Percentiles rank a stretch among this genome's conserved stretches.
phyloP scores from a whole-genome alignment of 2,113 vertebrate genomes.

The Lutjanus erythropterus region DNA sequence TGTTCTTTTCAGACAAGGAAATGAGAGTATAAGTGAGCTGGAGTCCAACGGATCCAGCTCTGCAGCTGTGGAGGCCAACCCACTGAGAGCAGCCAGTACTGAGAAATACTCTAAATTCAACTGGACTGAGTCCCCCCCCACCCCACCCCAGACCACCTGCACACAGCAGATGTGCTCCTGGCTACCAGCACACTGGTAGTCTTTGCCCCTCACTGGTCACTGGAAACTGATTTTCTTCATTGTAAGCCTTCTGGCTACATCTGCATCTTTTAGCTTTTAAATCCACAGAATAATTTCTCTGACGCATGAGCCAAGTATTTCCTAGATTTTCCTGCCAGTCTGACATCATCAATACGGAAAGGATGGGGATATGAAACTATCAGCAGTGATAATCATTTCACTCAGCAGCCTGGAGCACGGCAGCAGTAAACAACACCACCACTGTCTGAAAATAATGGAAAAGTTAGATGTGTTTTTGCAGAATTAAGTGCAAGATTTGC shows the following conservation, averaged over 20 bases:
- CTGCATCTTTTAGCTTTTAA: constrained; percentile 4
- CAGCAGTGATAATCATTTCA: background rate
- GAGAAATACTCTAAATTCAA: constrained; percentile 44
- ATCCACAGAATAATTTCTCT: background rate
- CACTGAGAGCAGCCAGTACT: constrained; percentile 5
- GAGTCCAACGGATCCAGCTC: constrained; percentile 46
- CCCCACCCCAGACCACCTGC: constrained; percentile 60
- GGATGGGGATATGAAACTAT: background rate
- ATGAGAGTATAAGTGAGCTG: constrained; percentile 46
- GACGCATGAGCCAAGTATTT: background rate
- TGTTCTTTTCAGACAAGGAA: constrained; percentile 58
- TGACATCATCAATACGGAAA: background rate
- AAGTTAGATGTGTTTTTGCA: background rate
- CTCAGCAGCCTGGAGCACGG: background rate
- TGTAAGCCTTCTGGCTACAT: background rate
- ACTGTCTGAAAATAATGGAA: background rate
- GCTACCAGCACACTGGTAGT: constrained; percentile 32
- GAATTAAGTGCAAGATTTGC: background rate
- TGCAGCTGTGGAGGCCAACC: constrained; percentile 56
- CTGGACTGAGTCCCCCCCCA: background rate
- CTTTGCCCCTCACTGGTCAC: background rate
- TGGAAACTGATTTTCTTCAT: constrained; percentile 8
- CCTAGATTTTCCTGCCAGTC: background rate
- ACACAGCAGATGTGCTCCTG: constrained; percentile 58
- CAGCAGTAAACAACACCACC: background rate